Conservation (phyloP, 2,113 vertebrate species). For the Dromas ardeola region DNA sequence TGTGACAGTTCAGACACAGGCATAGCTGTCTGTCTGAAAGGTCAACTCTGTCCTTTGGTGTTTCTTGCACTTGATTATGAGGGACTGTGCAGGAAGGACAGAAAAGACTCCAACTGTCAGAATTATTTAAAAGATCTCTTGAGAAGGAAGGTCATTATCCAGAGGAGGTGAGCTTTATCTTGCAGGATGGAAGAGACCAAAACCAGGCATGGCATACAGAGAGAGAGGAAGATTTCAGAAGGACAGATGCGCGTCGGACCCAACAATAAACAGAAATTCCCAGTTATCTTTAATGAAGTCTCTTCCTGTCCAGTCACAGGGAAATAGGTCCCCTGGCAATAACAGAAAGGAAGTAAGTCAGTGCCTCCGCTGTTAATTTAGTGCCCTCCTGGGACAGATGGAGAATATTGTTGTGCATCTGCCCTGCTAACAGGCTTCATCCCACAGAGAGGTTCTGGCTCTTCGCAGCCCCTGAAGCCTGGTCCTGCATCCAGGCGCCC, state of each 20-base stretch:
- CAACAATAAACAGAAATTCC: background rate
- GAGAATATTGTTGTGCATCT: background rate
- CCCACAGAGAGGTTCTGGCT: background rate
- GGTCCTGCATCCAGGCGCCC: background rate
- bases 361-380: background rate
- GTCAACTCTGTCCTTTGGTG: background rate
- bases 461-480: background rate
- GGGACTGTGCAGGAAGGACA: background rate
- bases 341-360: background rate
- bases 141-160: background rate
- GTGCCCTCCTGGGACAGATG: background rate
- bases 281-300: background rate
- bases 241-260: background rate
- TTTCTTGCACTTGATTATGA: background rate
- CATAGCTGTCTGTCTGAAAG: background rate
- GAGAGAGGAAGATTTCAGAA: background rate
- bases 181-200: background rate
- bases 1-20: background rate
- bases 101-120: background rate
- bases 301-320: background rate
- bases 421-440: background rate
- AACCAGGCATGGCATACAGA: background rate
- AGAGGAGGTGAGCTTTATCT: background rate
- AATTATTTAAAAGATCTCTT: background rate
- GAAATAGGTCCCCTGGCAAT: background rate